phyloP scores from a whole-genome alignment of 2,113 vertebrate genomes.

The Gnathonemus echidnorhynchus region DNA sequence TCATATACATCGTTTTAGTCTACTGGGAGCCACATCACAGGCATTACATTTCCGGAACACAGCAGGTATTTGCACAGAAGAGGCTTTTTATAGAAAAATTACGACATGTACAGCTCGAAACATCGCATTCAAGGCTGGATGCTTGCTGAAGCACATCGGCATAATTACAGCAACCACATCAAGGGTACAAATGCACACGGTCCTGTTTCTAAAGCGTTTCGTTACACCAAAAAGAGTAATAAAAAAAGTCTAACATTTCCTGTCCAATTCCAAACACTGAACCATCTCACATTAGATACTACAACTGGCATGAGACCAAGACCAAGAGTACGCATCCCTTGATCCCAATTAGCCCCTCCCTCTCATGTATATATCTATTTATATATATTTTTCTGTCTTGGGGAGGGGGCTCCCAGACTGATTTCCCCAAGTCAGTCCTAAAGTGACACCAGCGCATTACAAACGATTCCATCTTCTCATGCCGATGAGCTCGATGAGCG shows the following conservation, averaged over 20 bases:
- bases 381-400: neutral
- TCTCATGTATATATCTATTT: neutral
- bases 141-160: neutral
- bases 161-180: neutral
- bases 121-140: neutral
- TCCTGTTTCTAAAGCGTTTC: neutral
- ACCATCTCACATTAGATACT: neutral
- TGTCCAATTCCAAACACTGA: neutral
- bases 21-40: neutral
- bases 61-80: neutral
- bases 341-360: neutral
- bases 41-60: neutral
- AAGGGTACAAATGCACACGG: neutral
- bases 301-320: neutral
- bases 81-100: neutral
- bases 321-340: neutral
- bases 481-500: neutral
- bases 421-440: neutral
- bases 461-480: neutral
- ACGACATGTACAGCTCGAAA: neutral
- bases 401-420: neutral
- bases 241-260: neutral
- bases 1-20: neutral
- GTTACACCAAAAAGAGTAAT: neutral
- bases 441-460: neutral